A percentile compares a stretch with the other conserved stretches of the same genome.
These are phyloP conservation scores for Anagyrus pseudococci DNA, from an alignment of 2,888 invertebrate species.

Conservation along the genomic window DNA sequence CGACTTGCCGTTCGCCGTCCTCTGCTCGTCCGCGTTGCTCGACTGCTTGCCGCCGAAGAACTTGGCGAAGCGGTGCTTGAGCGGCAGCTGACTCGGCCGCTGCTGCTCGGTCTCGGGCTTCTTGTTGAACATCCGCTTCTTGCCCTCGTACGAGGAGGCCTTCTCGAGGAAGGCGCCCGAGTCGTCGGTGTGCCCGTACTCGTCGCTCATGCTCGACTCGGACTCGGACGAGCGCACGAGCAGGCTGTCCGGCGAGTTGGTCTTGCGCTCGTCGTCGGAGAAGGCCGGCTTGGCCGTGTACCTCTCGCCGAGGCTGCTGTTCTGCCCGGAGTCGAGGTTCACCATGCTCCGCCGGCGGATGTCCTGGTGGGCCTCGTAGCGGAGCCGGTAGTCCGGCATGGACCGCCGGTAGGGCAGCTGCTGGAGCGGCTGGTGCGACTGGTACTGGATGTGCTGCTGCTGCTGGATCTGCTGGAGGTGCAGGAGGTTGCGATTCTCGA, in stretches of 20 bases:
- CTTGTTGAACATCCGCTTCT: slow-evolving; percentile 49
- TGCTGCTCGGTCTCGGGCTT: slow-evolving; percentile 50
- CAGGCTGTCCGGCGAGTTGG: slow-evolving; percentile 60
- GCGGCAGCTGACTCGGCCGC: slow-evolving; percentile 39
- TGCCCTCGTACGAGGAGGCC: slow-evolving; percentile 57
- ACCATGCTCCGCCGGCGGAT: slow-evolving; percentile 39
- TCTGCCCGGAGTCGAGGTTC: slow-evolving; percentile 34
- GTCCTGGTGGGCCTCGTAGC: slow-evolving; percentile 44
- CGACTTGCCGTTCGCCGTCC: slow-evolving; percentile 16
- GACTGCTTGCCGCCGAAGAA: slow-evolving; percentile 43
- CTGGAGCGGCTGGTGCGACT: slow-evolving; percentile 29
- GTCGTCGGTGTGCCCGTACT: slow-evolving; percentile 64
- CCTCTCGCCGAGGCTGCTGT: slow-evolving; percentile 35
- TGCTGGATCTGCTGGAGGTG: slow-evolving; percentile 38
- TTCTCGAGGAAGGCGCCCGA: slow-evolving; percentile 62
- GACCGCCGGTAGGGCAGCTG: slow-evolving; percentile 18
- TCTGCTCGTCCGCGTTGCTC: slow-evolving; percentile 13
- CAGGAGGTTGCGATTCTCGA: slow-evolving; percentile 47
- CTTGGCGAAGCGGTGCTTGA: slow-evolving; percentile 53
- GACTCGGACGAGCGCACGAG: slow-evolving; percentile 60
- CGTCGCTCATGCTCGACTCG: slow-evolving; percentile 52
- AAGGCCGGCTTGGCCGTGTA: slow-evolving; percentile 27
- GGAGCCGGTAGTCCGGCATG: slow-evolving; percentile 52
- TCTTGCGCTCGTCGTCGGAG: slow-evolving; percentile 59
- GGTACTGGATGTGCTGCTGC: slow-evolving; percentile 22